Evolutionary conservation across 37 sponge, comb jelly and placozoan species (phyloP), one percentile per base, ranked within the genome.

Genomic region (Halichondria panicea): DNA sequence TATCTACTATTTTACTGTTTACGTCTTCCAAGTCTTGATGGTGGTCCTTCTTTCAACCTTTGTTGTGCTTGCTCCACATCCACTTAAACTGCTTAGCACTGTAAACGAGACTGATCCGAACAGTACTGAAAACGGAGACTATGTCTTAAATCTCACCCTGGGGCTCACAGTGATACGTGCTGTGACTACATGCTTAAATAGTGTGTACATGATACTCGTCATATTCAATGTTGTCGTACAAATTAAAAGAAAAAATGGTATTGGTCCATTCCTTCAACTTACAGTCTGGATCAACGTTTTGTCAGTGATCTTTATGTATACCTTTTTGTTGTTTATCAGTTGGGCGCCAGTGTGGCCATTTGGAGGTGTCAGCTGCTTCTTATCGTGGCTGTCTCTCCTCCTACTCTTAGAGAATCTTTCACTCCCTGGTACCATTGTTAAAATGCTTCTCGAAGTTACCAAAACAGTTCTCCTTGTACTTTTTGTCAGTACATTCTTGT

Each of bases 371-470:
- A 91, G 88, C 2, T 28, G 83, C 12, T 87, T 90, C 59, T 87
- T 89, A 30, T 43, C 72, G 21, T 96, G 94, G 97, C 73, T 96
- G n/a, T 60, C 85, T 8, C 63, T 96, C 21, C 34, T 87, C 8
- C 66, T 96, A 35, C 54, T 63, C 54, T 19, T 93, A 2, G 77
- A 83, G 43, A 76, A 66, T 18, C 93, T 85, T 70, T 87, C 81
- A 31, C 24, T 85, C 1, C 83, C 92, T 77, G 97, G 95, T 12
- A 66, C 87, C 45, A 93, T 93, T 59, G 77, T 90, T 25, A 80
- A 81, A 28, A 96, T 96, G 97, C 78, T 96, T 52, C 34, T 90
- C 12, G 75, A 78, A 19, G 79, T 96, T 37, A 74, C 91, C 4
- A 67, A 77, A 9, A 85, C 87, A 6, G 72, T 89, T 4, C 32